Conservation (phyloP, 2,113 vertebrate species). For the Lathamus discolor region DNA sequence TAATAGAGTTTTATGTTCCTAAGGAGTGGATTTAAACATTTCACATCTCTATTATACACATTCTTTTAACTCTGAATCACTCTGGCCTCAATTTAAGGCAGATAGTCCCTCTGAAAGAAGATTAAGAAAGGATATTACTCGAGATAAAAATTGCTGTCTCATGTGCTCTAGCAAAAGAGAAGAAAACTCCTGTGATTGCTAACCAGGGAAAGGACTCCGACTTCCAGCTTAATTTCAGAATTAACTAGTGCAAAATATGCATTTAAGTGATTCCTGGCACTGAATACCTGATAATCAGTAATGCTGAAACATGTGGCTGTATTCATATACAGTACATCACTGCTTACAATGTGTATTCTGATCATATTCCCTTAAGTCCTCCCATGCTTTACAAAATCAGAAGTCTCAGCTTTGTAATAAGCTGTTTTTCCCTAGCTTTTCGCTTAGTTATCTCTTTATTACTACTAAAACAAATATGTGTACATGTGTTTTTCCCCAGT, state of each 20-base stretch:
- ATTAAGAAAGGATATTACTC: slow-evolving; percentile 15
- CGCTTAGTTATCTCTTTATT: neutral
- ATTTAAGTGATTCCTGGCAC: neutral
- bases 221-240: neutral
- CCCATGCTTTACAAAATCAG: neutral
- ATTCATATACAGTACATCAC: rapidly evolving
- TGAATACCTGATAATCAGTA: neutral
- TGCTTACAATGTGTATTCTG: neutral
- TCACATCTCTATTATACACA: slow-evolving; percentile 1
- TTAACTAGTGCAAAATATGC: neutral
- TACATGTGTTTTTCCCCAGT: neutral
- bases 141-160: neutral
- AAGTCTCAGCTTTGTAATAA: neutral
- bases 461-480: neutral
- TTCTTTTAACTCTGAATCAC: slow-evolving; percentile 35
- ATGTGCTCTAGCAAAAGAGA: neutral
- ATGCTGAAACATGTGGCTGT: neutral
- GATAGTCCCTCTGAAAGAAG: neutral
- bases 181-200: neutral
- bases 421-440: neutral
- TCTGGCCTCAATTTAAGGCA: neutral
- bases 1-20: neutral
- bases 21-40: slow-evolving; percentile 9
- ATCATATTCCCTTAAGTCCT: neutral
- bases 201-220: neutral